A percentile compares a stretch with the other conserved stretches of the same genome.
These are phyloP conservation scores for Malaclemys terrapin DNA, from an alignment of 2,113 vertebrate species.

Conservation along the genomic window DNA sequence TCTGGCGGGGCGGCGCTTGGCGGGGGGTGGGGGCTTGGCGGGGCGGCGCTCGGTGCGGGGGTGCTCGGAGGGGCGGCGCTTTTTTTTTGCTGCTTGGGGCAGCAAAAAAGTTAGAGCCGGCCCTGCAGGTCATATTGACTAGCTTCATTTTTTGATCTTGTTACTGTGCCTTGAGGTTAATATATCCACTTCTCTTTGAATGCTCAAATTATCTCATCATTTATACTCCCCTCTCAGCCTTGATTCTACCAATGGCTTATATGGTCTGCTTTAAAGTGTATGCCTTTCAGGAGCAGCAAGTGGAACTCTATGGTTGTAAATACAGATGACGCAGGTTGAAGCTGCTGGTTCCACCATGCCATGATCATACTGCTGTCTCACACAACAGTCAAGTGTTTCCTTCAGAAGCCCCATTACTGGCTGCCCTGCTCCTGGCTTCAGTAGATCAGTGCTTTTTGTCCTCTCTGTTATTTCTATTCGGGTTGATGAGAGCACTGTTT, in stretches of 20 bases:
- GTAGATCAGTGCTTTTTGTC: neutral
- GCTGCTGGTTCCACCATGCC: neutral
- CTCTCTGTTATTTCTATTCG: neutral
- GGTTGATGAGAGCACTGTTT: rapidly evolving
- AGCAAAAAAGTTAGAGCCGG: too few relatives aligned
- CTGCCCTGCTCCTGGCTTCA: neutral
- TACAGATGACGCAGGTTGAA: neutral
- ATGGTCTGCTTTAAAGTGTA: neutral
- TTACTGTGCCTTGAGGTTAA: rapidly evolving
- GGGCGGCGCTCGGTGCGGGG: too few relatives aligned
- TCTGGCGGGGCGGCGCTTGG: too few relatives aligned
- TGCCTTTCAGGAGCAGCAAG: neutral
- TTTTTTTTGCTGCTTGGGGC: too few relatives aligned
- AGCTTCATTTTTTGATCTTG: neutral
- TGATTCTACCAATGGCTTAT: neutral
- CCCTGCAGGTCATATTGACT: neutral
- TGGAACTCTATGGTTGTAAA: neutral
- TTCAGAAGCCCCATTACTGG: rapidly evolving
- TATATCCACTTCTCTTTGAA: neutral
- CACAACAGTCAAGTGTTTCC: neutral
- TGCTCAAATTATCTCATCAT: rapidly evolving
- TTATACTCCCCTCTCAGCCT: rapidly evolving
- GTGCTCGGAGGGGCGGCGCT: too few relatives aligned
- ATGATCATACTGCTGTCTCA: neutral
- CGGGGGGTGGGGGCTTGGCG: too few relatives aligned